Conservation (phyloP, 2,888 invertebrate genomes). For the Leptinotarsa haldemani region DNA sequence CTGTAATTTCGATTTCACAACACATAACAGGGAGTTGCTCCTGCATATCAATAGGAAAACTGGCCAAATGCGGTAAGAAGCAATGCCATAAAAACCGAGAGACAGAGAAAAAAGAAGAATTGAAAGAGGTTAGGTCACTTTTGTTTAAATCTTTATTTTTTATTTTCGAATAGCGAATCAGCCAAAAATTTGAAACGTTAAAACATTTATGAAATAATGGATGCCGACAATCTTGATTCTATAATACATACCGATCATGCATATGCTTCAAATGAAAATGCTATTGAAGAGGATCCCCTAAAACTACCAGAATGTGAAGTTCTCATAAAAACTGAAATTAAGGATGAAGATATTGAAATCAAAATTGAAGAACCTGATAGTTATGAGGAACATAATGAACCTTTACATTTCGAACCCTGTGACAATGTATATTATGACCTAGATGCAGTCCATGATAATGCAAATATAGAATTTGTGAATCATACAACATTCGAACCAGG, state of each 20-base stretch:
- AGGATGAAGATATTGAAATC: background rate
- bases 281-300: background rate
- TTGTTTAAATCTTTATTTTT: too few species aligned
- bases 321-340: background rate
- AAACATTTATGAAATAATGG: background rate
- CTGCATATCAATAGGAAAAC: too few species aligned
- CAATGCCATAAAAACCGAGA: too few species aligned
- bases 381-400: background rate
- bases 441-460: conserved; percentile 2
- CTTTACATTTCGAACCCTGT: background rate
- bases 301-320: conserved; percentile 12
- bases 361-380: conserved; percentile 17
- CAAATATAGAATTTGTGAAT: background rate
- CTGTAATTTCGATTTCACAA: too few species aligned
- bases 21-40: too few species aligned
- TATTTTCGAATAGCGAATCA: too few species aligned
- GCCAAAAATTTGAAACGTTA: too few species aligned
- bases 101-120: too few species aligned
- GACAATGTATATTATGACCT: background rate
- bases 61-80: too few species aligned
- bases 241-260: conserved; percentile 18
- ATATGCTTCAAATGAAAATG: conserved; percentile 4
- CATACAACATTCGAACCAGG: background rate
- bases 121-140: too few species aligned
- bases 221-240: conserved; percentile 1